Percentiles rank a stretch among this genome's conserved stretches.
These are phyloP conservation scores for Dasypus novemcinctus DNA, from an alignment of 2,113 vertebrate species.

Conservation along the genomic window DNA sequence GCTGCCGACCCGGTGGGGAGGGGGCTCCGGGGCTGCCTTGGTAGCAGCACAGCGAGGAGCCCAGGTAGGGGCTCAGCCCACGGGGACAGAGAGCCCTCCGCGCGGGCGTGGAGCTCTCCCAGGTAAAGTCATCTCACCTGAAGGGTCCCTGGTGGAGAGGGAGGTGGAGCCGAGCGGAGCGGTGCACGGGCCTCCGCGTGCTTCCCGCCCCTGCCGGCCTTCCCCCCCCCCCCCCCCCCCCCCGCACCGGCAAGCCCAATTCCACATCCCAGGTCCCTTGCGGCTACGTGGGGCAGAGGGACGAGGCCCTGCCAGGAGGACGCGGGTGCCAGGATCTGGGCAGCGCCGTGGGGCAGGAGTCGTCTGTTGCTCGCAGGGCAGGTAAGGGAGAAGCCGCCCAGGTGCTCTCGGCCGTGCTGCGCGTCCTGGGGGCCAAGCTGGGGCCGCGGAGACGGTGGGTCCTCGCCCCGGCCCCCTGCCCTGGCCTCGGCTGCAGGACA, in stretches of 20 bases:
- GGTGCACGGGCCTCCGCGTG: neutral
- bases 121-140: neutral
- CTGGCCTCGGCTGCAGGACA: neutral
- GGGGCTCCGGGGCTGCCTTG: neutral
- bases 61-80: neutral
- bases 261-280: neutral
- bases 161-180: neutral
- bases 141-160: too few species aligned
- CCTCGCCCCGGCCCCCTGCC: neutral
- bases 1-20: neutral
- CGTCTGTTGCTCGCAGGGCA: neutral
- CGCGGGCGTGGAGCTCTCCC: neutral
- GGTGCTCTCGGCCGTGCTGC: too few species aligned
- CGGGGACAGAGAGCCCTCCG: neutral
- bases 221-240: rapidly evolving
- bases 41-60: neutral
- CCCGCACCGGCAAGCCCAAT: neutral
- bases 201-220: neutral
- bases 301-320: neutral
- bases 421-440: neutral
- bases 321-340: neutral
- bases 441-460: neutral
- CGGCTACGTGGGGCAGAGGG: neutral
- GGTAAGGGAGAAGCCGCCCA: neutral
- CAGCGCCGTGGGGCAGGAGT: neutral